These are phyloP conservation scores for Orchestes rusci DNA, from an alignment of 2,888 invertebrate species.

Conservation along the genomic window DNA sequence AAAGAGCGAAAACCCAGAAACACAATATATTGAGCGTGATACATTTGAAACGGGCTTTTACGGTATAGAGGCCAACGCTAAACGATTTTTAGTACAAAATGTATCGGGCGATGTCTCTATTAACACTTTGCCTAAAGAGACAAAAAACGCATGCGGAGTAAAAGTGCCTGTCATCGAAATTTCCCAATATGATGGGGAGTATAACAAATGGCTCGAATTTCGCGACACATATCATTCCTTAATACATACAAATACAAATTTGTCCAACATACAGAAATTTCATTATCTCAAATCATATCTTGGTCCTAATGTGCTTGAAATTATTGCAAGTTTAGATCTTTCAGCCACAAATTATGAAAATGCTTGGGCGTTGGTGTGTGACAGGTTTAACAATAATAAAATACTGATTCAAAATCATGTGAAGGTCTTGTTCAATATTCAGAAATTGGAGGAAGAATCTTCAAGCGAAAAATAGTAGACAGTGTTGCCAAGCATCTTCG, in stretches of 20 bases:
- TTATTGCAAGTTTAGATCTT: constrained; percentile 15
- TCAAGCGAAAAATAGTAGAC: constrained; percentile 1
- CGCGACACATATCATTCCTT: not conserved
- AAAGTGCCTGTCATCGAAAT: not conserved
- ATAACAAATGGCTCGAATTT: not conserved
- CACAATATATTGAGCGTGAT: not conserved
- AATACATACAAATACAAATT: not conserved
- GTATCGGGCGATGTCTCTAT: not conserved
- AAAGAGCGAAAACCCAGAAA: not conserved
- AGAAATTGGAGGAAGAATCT: constrained; percentile 2
- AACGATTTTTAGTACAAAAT: not conserved
- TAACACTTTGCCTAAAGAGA: not conserved
- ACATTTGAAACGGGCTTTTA: not conserved
- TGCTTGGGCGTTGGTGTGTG: constrained; percentile 14
- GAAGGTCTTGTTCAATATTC: constrained; percentile 6
- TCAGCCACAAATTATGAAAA: constrained; percentile 12
- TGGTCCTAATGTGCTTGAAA: constrained; percentile 2
- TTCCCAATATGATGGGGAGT: not conserved
- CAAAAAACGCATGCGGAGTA: not conserved
- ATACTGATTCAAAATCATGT: constrained; percentile 12
- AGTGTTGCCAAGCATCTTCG: constrained; percentile 6
- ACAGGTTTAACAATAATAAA: constrained; percentile 16
- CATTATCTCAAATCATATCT: not conserved
- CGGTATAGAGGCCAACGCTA: not conserved
- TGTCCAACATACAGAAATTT: not conserved